Base-by-base conservation (phyloP, 2,113 vertebrate species). In the Mobula hypostoma region DNA sequence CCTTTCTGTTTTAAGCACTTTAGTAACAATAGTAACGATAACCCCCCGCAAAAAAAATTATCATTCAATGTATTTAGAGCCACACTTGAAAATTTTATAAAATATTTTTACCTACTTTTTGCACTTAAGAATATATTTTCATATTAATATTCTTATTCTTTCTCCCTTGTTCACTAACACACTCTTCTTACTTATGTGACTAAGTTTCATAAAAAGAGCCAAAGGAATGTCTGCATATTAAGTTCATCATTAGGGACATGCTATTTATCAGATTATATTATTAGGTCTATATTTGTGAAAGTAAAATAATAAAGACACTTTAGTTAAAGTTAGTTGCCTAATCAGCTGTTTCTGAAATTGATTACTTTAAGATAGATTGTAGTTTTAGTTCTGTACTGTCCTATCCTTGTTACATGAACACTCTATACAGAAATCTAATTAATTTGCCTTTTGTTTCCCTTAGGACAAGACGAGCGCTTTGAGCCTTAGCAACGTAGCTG, bases 401-500 rank as follows among this genome's bases (percentile, higher is more conserved):
- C 70, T 93, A 32, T 48, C 91, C 40, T 74, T 93, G 66, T 72
- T 93, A 29, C 68, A 72, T 40, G 0, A 74, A 48, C 70, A 93
- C 24, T 72, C n/a, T 76, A 11, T 74, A 48, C 91, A 29, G 68
- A 74, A 32, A 32, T 74, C 91, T 93, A 76, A 93, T 93, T 40
- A 32, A 56, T 74, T 74, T 93, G 91, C 91, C 91, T 97, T 97
- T 95, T 97, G 94, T 96, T 95, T 96, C 95, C 95, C 48, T 83
- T 96, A 99, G 99, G 99, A 99, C 98, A 99, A 99, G 98, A 99
- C 99, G 87, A 99, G 99, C 97, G 99, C 99, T 95, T 97, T 99
- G 96, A 99, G 99, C 97, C 98, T 99, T 96, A 99, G 99, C 97
- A 99, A 99, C 96, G 99, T 99, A 95, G 99, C 99, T 7, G 99